Evolutionary conservation across 2,797 vertebrate species (phyloP).

Genomic region (Aphelocoma californica): DNA sequence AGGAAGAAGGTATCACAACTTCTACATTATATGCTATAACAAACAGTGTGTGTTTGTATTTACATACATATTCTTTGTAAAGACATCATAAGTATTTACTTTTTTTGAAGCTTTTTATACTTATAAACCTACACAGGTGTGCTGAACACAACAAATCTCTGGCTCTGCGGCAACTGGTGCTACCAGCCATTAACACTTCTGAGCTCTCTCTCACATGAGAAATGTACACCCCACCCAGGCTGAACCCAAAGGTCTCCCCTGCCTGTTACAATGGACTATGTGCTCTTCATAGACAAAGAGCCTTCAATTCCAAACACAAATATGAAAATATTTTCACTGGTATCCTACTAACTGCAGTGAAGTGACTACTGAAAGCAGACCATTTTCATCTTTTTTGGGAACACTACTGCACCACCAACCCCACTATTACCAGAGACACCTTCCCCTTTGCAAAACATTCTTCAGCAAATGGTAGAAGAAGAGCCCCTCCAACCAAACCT

Average conservation of each 20-base stretch:
- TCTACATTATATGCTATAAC: not conserved
- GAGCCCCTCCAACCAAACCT: slow-evolving; percentile 75
- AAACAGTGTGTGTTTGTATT: not conserved
- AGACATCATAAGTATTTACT: not conserved
- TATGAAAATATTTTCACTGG: not conserved
- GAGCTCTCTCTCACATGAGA: not conserved
- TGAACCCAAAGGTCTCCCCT: not conserved
- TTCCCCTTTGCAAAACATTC: not conserved
- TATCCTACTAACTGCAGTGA: not conserved
- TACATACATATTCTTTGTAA: rapidly evolving
- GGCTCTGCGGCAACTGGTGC: not conserved
- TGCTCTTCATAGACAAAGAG: not conserved
- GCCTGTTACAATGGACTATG: not conserved
- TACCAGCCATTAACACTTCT: not conserved
- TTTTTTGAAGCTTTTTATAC: not conserved
- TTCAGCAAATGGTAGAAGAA: not conserved
- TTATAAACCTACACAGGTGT: not conserved
- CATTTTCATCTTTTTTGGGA: not conserved
- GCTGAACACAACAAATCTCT: not conserved
- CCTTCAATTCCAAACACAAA: not conserved
- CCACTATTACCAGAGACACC: not conserved
- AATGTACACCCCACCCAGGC: not conserved
- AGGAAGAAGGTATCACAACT: not conserved
- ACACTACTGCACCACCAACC: rapidly evolving
- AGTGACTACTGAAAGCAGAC: not conserved